Percentiles rank a stretch among this genome's conserved stretches.
Evolutionary conservation across 2,113 vertebrate species (phyloP).

Genomic region (Sminthopsis crassicaudata): DNA sequence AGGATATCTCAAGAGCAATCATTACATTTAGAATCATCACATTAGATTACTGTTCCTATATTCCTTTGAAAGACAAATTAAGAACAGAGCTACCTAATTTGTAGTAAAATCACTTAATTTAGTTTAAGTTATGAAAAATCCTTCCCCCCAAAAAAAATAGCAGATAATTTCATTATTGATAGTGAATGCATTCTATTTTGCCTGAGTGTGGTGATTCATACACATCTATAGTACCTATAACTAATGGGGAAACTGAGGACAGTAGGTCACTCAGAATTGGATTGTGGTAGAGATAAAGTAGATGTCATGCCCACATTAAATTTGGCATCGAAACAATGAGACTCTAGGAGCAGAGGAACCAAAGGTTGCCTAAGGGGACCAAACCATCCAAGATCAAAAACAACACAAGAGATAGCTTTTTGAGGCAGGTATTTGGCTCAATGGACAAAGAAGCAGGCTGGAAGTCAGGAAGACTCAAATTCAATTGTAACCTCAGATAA

Average conservation of each 20-base stretch:
- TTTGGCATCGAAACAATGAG: not conserved
- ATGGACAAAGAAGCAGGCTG: too few species aligned
- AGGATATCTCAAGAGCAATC: slow-evolving; percentile 71
- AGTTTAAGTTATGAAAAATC: slow-evolving; percentile 21
- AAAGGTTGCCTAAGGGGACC: not conserved
- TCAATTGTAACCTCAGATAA: not conserved
- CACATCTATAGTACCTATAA: not conserved
- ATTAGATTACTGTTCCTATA: slow-evolving; percentile 67
- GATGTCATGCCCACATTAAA: not conserved
- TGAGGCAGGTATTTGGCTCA: not conserved
- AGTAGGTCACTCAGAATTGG: not conserved
- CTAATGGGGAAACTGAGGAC: not conserved
- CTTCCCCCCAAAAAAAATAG: slow-evolving; percentile 37
- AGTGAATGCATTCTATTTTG: slow-evolving; percentile 36
- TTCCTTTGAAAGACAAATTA: slow-evolving; percentile 12
- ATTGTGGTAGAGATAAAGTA: not conserved
- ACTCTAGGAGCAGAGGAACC: not conserved
- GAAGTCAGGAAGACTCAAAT: not conserved
- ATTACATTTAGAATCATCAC: slow-evolving; percentile 72
- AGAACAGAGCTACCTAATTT: slow-evolving; percentile 54
- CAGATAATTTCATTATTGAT: slow-evolving; percentile 57
- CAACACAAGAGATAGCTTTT: not conserved
- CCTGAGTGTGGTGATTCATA: not conserved
- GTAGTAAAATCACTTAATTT: slow-evolving; percentile 57
- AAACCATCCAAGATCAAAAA: not conserved